Base-by-base conservation (phyloP, 2,113 vertebrate species). In the Colossoma macropomum region DNA sequence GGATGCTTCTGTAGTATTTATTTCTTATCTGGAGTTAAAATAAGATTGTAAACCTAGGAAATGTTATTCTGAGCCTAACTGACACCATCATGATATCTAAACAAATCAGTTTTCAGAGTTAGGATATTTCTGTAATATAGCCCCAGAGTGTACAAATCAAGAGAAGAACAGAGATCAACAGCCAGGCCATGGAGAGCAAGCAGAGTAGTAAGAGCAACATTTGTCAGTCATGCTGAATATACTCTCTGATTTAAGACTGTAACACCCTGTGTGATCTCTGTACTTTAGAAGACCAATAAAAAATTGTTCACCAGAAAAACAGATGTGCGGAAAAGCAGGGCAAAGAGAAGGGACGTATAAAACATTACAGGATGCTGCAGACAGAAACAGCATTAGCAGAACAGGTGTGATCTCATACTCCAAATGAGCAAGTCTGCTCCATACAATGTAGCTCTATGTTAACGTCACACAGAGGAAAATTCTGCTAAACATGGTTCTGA, bases 391-490 rank as follows among this genome's bases (percentile, higher is more conserved):
- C 34, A n/a, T n/a, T 71, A 71, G 23, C 23, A 71, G 38, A 45
- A 45, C 68, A 71, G 68, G 68, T 71, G 68, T 71, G 34, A 71
- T 45, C 23, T 41, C 41, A 71, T 71, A n/a, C 68, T n/a, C 38
- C 15, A 45, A 41, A 71, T 45, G 17, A 71, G 34, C 34, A 45
- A 71, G 2, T 45, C 68, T n/a, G 34, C 38, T 45, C 34, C 15
- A 45, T 11, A 71, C 68, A 71, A 71, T 45, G 68, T 71, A 25
- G 34, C 34, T 71, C 68, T 71, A 71, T 71, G 68, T 45, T 38
- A 41, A 71, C 38, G 25, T 23, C 68, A 23, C 34, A 1, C 66
- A 70, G 23, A 21, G 80, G 74, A 82, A 87, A 88, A 82, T 15
- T 0, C 68, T 45, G 23, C 19, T 6, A 21, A n/a, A 13, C 68